These are phyloP conservation scores for Sarcophaga variegata DNA, from an alignment of 2,888 invertebrate species.

Conservation along the genomic window DNA sequence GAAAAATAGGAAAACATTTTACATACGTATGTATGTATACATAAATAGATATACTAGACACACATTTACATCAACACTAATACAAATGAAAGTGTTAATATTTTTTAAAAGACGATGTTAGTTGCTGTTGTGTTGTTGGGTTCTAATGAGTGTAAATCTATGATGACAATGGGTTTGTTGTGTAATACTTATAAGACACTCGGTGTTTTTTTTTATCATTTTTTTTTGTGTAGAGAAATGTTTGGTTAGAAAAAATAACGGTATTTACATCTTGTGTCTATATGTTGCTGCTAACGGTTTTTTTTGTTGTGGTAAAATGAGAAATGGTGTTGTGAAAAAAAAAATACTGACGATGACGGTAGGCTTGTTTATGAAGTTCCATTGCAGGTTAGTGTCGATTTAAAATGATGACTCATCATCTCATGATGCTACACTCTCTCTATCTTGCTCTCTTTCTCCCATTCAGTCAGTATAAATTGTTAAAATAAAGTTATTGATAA, in stretches of 20 bases:
- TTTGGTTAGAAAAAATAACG: constrained; percentile 15
- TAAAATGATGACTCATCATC: constrained; percentile 54
- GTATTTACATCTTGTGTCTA: constrained; percentile 24
- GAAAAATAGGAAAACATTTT: too few relatives aligned
- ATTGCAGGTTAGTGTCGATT: constrained; percentile 39
- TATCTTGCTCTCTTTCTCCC: neutral
- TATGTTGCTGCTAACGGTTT: neutral
- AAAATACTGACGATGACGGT: neutral
- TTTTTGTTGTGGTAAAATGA: constrained; percentile 35
- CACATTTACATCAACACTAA: neutral
- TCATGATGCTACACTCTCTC: neutral
- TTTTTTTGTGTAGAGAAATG: constrained; percentile 1
- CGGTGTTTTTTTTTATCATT: neutral
- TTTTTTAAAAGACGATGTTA: neutral
- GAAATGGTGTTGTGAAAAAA: constrained; percentile 1
- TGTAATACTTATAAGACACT: neutral
- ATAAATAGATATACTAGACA: constrained; percentile 14
- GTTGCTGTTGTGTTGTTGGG: constrained; percentile 27
- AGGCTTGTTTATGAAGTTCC: constrained; percentile 15
- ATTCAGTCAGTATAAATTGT: neutral
- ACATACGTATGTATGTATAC: neutral
- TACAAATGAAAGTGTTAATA: neutral
- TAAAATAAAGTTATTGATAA: neutral
- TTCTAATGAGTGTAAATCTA: constrained; percentile 62
- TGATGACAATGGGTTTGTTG: constrained; percentile 21